phyloP scores from a whole-genome alignment of 2,113 vertebrate genomes.

The Neotragus pygmaeus region DNA sequence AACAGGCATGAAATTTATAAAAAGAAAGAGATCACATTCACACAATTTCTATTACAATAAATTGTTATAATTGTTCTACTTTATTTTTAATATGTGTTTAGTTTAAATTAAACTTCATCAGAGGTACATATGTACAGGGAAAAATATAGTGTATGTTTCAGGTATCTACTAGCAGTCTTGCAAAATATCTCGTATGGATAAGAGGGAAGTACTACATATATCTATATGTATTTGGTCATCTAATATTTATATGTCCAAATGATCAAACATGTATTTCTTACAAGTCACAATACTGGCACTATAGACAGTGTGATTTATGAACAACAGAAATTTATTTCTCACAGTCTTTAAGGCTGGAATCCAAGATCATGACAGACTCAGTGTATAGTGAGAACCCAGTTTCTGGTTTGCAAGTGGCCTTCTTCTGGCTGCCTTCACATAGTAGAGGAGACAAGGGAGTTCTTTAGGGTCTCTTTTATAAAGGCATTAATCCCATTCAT shows the following conservation, averaged over 20 bases:
- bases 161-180: neutral
- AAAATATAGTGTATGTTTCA: neutral
- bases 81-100: neutral
- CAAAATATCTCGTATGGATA: neutral
- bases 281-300: neutral
- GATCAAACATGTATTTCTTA: neutral
- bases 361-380: neutral
- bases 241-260: neutral
- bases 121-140: neutral
- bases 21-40: neutral
- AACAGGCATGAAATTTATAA: neutral
- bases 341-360: neutral
- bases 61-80: neutral
- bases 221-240: neutral
- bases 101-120: neutral
- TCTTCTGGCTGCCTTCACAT: neutral
- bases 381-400: neutral
- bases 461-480: neutral
- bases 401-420: neutral
- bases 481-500: neutral
- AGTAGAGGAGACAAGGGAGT: neutral
- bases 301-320: neutral
- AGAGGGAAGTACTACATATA: neutral
- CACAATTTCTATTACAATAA: neutral
- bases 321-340: neutral